Conservation (phyloP, 2,888 invertebrate species). For the Disparrhopalites patrizii region DNA sequence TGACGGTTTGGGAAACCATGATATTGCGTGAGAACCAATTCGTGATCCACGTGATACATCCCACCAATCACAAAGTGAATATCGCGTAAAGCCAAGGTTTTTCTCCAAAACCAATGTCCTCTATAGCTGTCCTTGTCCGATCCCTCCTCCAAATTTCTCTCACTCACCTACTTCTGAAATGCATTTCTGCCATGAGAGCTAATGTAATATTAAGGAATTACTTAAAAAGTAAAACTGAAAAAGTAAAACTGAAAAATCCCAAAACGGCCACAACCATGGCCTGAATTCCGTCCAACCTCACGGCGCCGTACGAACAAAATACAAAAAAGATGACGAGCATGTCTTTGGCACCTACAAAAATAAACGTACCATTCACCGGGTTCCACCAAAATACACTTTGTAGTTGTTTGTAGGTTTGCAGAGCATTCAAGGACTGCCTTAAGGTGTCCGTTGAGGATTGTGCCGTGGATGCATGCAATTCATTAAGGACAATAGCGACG, state of each 20-base stretch:
- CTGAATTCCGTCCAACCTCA: neutral
- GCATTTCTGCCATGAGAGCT: neutral
- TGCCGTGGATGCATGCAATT: no score
- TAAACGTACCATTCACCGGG: no score
- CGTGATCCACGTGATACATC: no score
- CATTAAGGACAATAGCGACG: no score
- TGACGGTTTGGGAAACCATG: neutral
- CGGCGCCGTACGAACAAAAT: neutral
- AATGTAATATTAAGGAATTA: neutral
- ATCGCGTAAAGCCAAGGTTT: neutral
- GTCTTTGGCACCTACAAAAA: no score
- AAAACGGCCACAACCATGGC: neutral
- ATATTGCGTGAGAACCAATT: neutral
- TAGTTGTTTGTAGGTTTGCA: no score
- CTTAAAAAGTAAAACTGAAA: no score
- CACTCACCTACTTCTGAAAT: neutral
- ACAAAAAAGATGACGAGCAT: neutral
- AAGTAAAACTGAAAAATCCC: neutral
- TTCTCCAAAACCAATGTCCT: neutral
- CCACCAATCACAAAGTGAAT: neutral
- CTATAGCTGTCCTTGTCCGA: neutral
- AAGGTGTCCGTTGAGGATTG: no score
- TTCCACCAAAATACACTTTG: no score
- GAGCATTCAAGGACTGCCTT: no score
- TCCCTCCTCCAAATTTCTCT: neutral